A percentile compares a stretch with the other conserved stretches of the same genome.
These are phyloP conservation scores for Drosophila nigricruria DNA, from an alignment of 2,888 invertebrate species.

Conservation along the genomic window DNA sequence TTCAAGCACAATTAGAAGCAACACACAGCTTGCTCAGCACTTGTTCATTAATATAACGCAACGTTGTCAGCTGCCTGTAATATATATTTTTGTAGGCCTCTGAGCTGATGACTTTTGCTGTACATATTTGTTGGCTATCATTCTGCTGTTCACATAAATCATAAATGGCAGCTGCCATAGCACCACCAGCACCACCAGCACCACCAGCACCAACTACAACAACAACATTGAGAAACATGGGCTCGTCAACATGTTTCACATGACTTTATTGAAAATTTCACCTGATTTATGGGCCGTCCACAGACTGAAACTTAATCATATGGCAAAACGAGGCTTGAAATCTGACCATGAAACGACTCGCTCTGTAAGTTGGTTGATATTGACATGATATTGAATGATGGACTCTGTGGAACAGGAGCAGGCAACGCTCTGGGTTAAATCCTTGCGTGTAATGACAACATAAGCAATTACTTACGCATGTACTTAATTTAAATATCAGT, in stretches of 20 bases:
- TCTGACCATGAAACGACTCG: slow-evolving; percentile 36
- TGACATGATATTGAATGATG: slow-evolving; percentile 61
- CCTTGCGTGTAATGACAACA: slow-evolving; percentile 75
- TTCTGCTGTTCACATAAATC: slow-evolving; percentile 63
- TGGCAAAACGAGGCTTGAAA: slow-evolving; percentile 73
- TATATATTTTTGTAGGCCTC: slow-evolving; percentile 32
- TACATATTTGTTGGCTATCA: slow-evolving; percentile 54
- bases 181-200: slow-evolving; percentile 8
- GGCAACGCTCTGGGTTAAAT: slow-evolving; percentile 27
- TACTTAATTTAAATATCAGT: slow-evolving; percentile 69
- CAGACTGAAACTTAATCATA: slow-evolving; percentile 74
- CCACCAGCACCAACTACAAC: slow-evolving; percentile 12
- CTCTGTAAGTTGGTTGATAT: slow-evolving; percentile 33
- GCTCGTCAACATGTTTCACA: slow-evolving; percentile 59
- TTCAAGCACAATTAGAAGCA: neutral
- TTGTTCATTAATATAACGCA: slow-evolving; percentile 50
- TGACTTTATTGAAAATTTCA: slow-evolving; percentile 72
- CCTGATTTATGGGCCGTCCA: slow-evolving; percentile 70
- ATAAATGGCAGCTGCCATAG: slow-evolving; percentile 54
- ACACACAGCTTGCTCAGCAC: neutral
- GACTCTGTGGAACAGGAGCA: slow-evolving; percentile 3
- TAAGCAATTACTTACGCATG: slow-evolving; percentile 79
- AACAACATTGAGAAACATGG: slow-evolving; percentile 14
- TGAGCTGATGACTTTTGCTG: slow-evolving; percentile 31
- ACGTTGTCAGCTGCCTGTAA: slow-evolving; percentile 30